Evolutionary conservation across 2,113 vertebrate genomes (phyloP), one percentile per base, ranked within the genome.

Genomic region (Stigmatopora argus): DNA sequence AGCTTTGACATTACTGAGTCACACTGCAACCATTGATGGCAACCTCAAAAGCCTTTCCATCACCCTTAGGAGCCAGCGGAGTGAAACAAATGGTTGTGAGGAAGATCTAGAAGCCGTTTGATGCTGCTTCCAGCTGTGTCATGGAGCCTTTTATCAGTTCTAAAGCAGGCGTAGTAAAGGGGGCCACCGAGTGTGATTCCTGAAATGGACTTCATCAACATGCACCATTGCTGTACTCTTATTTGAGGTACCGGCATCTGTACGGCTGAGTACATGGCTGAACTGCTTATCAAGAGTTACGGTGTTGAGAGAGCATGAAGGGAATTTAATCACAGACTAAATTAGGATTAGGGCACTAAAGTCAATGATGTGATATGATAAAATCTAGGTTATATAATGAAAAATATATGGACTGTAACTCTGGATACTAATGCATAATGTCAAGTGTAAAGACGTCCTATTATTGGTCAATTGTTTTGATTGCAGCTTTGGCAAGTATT

Each of bases 131-230:
- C 66, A 76, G 77, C 73, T 12, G 69, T n/a, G 62, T 65, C 57
- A 18, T 47, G 15, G 51, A 66, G 74, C 78, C 72, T 71, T 84
- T 74, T 82, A 79, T 85, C 74, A 75, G 44, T 51, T 70, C 69
- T 67, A 72, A 80, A 86, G 77, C 73, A 82, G 75, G 69, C 74
- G 72, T 73, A 84, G 83, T 84, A 78, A 78, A 78, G 61, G 41
- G 78, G 69, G 59, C 77, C 73, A 56, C 41, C 76, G 78, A 83
- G 81, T 73, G 49, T 80, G 41, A n/a, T 65, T 74, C 72, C 55
- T 46, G 15, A 48, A 35, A 75, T 45, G 35, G 70, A 67, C 60
- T 82, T 70, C 67, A 83, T 84, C 79, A 75, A 66, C 77, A 79
- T 77, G 64, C 71, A 75, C 49, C 70, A 46, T 65, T 45, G 79